Evolutionary conservation across 2,797 vertebrate genomes (phyloP), one percentile per base, ranked within the genome.

Genomic region (Protosalanx chinensis): DNA sequence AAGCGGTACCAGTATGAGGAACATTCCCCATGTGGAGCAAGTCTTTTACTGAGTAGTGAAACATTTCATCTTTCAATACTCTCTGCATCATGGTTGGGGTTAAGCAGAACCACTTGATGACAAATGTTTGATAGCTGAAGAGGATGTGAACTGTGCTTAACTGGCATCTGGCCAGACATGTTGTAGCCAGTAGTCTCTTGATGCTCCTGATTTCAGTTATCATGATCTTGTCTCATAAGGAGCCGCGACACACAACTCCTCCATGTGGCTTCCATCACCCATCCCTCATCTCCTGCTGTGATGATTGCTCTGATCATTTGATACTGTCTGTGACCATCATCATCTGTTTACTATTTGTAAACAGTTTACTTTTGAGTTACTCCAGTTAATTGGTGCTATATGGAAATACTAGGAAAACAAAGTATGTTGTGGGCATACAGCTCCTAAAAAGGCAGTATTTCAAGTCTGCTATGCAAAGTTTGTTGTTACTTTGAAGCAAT

Each of bases 151-250:
- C 66, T 18, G 5, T n/a, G 16, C 27, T 33, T 67, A 8, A 32
- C 49, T 67, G 51, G 49, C 66, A 35, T 56, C 15, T 30, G 66
- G 10, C 49, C 65, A 32, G 66, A 56, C 65, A 67, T 32, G 23
- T n/a, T 61, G 35, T 27, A 41, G 35, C 33, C 35, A 23, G 20
- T 61, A 13, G 64, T 57, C 32, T 58, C 66, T 51, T 15, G 6
- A 20, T 27, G 20, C 57, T 27, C n/a, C 33, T 46, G 20, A 69
- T 60, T 49, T 46, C 53, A 61, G 33, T 67, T 51, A 51, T 71
- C 62, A 53, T 74, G 58, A 84, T 70, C 62, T 8, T 68, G 82
- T 78, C 79, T 76, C 64, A 8, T 76, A 70, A 82, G 78, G 29
- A 67, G 32, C 6, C 1, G 0, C 46, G 15, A 49, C 67, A 33